Evolutionary conservation across 2,113 vertebrate species (phyloP), one percentile per base, ranked within the genome.

Genomic region (Camelus bactrianus): DNA sequence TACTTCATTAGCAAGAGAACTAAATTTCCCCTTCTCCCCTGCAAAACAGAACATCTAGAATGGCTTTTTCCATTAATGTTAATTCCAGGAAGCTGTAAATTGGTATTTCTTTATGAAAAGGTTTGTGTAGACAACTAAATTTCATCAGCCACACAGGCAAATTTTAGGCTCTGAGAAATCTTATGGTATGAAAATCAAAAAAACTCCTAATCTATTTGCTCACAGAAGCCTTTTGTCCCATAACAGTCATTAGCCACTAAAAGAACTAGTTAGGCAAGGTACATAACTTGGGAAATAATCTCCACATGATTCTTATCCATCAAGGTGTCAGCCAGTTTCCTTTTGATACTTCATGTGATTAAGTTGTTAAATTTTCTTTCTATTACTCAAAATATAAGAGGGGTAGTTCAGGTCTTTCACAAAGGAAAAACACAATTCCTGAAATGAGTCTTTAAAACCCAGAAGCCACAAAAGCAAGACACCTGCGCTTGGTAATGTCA

Each of bases 301-400:
- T 93, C 86, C 70, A 24, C 15, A 26, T 58, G 48, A 91, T 89
- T 95, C 26, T 75, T 79, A 82, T 22, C 35, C 24, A 81, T 70
- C 35, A 32, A 38, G 26, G n/a, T n/a, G 7, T 42, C 58, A 73
- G 42, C 1, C 17, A 5, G 8, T 16, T 83, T 24, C 3, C 19
- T 65, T 90, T 93, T 69, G 73, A 60, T 77, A 76, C 1, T 72
- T 86, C 17, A 75, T 20, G 65, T 83, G 48, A 93, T 90, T 67
- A 88, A 80, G 19, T 8, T 48, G 10, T 30, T 52, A 79, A 91
- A 58, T 50, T 8, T 46, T 67, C 46, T 88, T 95, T 81, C 32
- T 35, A 46, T 67, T 90, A 69, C 58, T 65, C 28, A 82, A 58
- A 98, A 56, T 70, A n/a, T 84, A 84, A 89, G 8, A 5, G 6